Evolutionary conservation across 2,113 vertebrate genomes (phyloP).

Genomic region (Epinephelus cyanopodus): DNA sequence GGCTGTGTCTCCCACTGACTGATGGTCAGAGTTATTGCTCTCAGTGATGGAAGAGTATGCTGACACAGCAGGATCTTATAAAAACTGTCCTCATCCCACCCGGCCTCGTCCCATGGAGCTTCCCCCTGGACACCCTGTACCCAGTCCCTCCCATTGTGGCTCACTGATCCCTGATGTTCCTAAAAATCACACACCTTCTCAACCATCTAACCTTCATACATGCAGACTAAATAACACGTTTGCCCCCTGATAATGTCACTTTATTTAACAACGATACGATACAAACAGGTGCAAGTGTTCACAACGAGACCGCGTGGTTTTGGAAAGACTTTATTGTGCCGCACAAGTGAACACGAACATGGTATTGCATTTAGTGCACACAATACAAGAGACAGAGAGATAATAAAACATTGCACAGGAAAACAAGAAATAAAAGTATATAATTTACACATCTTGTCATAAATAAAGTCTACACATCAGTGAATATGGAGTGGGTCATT

Average conservation of each 20-base stretch:
- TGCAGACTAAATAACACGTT: not conserved
- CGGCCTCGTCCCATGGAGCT: conserved; percentile 28
- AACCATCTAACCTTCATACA: conserved; percentile 2
- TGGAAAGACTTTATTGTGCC: conserved; percentile 79
- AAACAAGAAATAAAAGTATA: conserved; percentile 72
- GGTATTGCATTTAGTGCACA: conserved; percentile 69
- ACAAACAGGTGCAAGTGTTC: not conserved
- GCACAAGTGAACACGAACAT: conserved; percentile 69
- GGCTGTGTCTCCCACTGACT: conserved; percentile 2
- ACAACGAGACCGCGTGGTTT: conserved; percentile 34
- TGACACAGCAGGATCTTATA: conserved; percentile 69
- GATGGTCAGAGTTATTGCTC: conserved; percentile 42
- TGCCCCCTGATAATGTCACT: not conserved
- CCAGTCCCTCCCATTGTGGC: conserved; percentile 4
- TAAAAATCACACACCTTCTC: conserved; percentile 42
- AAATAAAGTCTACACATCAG: conserved; percentile 78
- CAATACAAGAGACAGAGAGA: conserved; percentile 64
- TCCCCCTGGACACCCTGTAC: conserved; percentile 24
- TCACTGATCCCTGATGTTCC: conserved; percentile 39
- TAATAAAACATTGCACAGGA: conserved; percentile 73
- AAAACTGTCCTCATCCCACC: conserved; percentile 66
- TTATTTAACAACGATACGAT: not conserved
- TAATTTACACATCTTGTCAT: conserved; percentile 78
- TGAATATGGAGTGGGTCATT: conserved; percentile 70
- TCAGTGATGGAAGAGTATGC: conserved; percentile 53